A percentile compares a stretch with the other conserved stretches of the same genome.
phyloP scores from a whole-genome alignment of 2,113 vertebrate genomes.

The Formicarius rufipectus region DNA sequence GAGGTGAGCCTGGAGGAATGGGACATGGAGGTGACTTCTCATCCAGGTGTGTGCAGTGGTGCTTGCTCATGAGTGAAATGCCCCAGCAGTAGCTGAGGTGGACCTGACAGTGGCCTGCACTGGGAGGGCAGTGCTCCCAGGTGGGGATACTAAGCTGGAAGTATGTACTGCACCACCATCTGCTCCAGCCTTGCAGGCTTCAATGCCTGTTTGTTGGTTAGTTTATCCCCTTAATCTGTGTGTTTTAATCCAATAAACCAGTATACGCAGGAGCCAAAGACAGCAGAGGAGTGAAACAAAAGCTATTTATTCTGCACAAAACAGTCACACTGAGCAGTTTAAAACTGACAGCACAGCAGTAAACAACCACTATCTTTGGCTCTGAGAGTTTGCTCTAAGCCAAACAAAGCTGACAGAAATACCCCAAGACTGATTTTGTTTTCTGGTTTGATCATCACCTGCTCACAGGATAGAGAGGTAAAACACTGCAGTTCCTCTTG shows the following conservation, averaged over 20 bases:
- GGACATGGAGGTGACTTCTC: not conserved
- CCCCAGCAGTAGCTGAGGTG: not conserved
- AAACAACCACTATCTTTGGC: not conserved
- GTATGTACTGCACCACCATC: not conserved
- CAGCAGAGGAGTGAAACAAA: not conserved
- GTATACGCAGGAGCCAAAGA: not conserved
- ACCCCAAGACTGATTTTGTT: not conserved
- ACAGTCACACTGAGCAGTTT: not conserved
- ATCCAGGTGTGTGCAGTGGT: rapidly evolving
- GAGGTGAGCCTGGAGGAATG: rapidly evolving
- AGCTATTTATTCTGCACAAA: not conserved
- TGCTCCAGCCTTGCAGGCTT: not conserved
- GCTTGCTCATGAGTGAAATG: not conserved
- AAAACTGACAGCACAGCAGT: not conserved
- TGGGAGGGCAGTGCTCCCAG: not conserved
- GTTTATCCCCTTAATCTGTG: not conserved
- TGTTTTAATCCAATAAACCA: slow-evolving; percentile 22
- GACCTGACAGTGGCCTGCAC: rapidly evolving
- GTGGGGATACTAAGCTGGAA: not conserved
- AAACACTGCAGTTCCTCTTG: not conserved
- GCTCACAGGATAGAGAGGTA: not conserved
- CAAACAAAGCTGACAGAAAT: not conserved
- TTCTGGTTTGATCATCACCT: not conserved
- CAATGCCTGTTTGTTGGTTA: not conserved
- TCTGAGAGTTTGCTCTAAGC: not conserved